Conservation (phyloP, 2,113 vertebrate species). For the Cottus gobio region DNA sequence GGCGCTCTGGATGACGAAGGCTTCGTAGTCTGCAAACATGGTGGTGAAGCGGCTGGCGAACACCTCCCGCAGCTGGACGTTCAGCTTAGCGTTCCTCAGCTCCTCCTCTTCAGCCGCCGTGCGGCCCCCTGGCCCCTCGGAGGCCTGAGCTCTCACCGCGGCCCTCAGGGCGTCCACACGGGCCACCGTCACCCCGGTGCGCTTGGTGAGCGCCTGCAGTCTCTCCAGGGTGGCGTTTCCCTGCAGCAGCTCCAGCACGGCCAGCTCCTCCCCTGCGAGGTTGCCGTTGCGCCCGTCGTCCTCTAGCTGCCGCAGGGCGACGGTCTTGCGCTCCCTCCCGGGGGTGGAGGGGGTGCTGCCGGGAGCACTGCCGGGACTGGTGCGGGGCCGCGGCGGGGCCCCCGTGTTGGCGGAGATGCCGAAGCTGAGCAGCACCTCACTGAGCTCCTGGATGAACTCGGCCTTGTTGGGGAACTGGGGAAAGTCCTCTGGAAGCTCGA, state of each 20-base stretch:
- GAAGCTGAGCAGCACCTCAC: slow-evolving; percentile 87
- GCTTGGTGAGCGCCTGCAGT: slow-evolving; percentile 88
- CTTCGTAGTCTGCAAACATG: slow-evolving; percentile 93
- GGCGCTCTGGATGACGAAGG: slow-evolving; percentile 92
- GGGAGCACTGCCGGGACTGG: slow-evolving; percentile 75
- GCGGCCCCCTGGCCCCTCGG: slow-evolving; percentile 46
- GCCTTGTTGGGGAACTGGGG: slow-evolving; percentile 92
- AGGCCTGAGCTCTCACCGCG: slow-evolving; percentile 67
- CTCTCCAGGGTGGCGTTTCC: slow-evolving; percentile 89
- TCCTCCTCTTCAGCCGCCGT: slow-evolving; percentile 85
- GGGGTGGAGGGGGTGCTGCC: slow-evolving; percentile 76
- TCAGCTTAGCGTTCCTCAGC: slow-evolving; percentile 87
- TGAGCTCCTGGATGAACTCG: slow-evolving; percentile 92
- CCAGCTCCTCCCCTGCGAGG: slow-evolving; percentile 82
- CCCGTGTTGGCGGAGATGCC: slow-evolving; percentile 84
- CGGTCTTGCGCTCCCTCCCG: slow-evolving; percentile 81
- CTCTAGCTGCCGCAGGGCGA: slow-evolving; percentile 85
- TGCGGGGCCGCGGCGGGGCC: slow-evolving; percentile 77
- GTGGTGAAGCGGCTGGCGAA: slow-evolving; percentile 91
- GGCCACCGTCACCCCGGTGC: slow-evolving; percentile 87
- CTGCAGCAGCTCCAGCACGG: slow-evolving; percentile 88
- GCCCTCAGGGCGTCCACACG: slow-evolving; percentile 82
- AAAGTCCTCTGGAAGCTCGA: slow-evolving; percentile 93
- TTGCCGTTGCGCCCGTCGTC: slow-evolving; percentile 91
- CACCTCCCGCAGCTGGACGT: slow-evolving; percentile 91